Percentiles rank a stretch among this genome's conserved stretches.
These are phyloP conservation scores for Leptoteleia sp. DNA, from an alignment of 1,140 invertebrate species.

Conservation along the genomic window DNA sequence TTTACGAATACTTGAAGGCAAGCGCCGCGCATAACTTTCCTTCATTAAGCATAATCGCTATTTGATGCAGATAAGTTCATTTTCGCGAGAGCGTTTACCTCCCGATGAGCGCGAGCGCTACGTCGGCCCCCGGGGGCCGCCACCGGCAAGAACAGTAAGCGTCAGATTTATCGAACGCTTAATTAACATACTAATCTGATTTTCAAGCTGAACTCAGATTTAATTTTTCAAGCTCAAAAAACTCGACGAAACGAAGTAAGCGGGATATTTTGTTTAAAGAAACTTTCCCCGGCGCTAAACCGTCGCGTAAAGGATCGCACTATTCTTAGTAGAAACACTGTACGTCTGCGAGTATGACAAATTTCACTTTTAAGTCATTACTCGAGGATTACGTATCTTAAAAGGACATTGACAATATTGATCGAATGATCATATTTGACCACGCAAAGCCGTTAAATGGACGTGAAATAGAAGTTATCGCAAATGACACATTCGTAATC, in stretches of 20 bases:
- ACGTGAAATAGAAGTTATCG: background rate
- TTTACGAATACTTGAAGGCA: constrained; percentile 69
- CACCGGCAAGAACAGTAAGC: constrained; percentile 65
- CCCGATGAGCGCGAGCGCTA: constrained; percentile 60
- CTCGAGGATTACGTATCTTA: no score
- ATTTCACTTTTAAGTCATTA: no score
- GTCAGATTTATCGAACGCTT: constrained; percentile 73
- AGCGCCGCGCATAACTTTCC: constrained; percentile 71
- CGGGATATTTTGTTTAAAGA: constrained; percentile 3
- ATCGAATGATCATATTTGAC: no score
- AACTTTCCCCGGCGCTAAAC: no score
- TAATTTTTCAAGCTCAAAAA: constrained; percentile 65
- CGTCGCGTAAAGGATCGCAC: no score
- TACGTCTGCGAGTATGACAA: no score
- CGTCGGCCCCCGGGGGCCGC: constrained; percentile 45
- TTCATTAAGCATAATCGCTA: constrained; percentile 76
- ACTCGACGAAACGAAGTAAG: constrained; percentile 23
- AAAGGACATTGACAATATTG: no score
- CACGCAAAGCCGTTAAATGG: background rate
- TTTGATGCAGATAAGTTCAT: constrained; percentile 76
- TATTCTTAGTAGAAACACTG: no score
- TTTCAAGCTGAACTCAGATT: constrained; percentile 65
- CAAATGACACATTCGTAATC: constrained; percentile 19
- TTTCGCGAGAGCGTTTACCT: constrained; percentile 71
- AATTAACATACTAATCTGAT: constrained; percentile 74